Evolutionary conservation across 1,140 invertebrate species (phyloP), one percentile per base, ranked within the genome.

Genomic region (Bombus cullumanus): DNA sequence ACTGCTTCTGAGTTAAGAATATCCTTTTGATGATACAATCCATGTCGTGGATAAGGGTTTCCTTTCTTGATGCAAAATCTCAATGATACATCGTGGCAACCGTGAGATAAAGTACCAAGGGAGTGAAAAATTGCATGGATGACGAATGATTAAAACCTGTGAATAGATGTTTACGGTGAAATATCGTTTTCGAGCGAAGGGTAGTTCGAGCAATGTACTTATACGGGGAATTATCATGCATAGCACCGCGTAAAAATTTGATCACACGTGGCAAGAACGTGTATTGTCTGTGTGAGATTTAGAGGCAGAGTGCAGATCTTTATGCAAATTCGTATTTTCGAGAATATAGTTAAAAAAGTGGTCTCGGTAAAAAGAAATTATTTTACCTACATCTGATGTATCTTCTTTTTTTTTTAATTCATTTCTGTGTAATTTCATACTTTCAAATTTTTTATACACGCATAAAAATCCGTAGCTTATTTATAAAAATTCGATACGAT

Each of bases 11-110:
- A 39, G 76, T 73, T 72, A 86, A 59, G 85, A 81, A 88, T 85
- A 88, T 88, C 59, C 72, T 41, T 37, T 31, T 78, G 64, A 80
- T 87, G 47, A 39, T 71, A 75, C 68, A 18, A 31, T 31, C 47
- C 15, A 10, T 15, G 64, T 22, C 37, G n/a, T 18, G 39, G 47
- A 68, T 82, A 86, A 72, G 37, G 47, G 3, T 41, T 28, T n/a
- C 8, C 39, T 72, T 69, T 72, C 43, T 6, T 41, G n/a, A 9
- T 5, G 31, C 5, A 8, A 79, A 79, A 43, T 66, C 10, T 22
- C 47, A 53, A 18, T 53, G 47, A 53, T 53, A 53, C 6, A 53
- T 53, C 18, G 5, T 53, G 47, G 47, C 47, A 53, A 22, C 47
- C 18, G 47, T 53, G 47, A 53, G 22, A 53, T 53, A 53, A 53